Evolutionary conservation across 1,140 invertebrate genomes (phyloP).

Genomic region (Drosophila hydei): DNA sequence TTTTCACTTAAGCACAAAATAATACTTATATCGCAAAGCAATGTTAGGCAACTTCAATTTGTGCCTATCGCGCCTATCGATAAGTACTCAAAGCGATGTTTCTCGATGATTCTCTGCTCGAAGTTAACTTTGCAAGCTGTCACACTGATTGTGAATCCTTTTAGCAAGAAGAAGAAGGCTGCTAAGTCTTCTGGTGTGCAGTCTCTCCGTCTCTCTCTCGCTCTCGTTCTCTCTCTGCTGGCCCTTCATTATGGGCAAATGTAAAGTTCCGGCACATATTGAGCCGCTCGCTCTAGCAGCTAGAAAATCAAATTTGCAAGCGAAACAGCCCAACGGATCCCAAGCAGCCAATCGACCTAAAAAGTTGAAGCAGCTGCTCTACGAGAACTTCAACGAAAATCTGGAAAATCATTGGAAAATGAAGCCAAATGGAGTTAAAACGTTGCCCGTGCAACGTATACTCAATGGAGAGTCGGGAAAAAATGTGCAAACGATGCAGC

Average conservation of each 20-base stretch:
- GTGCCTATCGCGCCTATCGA: not conserved
- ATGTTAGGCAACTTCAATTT: too few species aligned
- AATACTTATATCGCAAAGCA: not conserved
- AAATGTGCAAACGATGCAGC: slow-evolving; percentile 59
- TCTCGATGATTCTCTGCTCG: too few species aligned
- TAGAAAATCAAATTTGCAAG: not conserved
- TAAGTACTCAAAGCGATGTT: not conserved
- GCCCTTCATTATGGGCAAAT: not conserved
- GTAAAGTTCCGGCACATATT: too few species aligned
- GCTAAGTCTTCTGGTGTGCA: too few species aligned
- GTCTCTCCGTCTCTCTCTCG: too few species aligned
- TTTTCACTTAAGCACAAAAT: not conserved
- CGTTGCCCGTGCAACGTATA: slow-evolving; percentile 34
- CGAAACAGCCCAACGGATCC: not conserved
- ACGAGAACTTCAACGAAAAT: too few species aligned
- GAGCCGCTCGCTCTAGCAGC: not conserved
- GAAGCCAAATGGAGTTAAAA: too few species aligned
- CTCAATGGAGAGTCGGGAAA: slow-evolving; percentile 63
- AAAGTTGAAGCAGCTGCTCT: not conserved
- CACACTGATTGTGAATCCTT: not conserved
- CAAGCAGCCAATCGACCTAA: not conserved
- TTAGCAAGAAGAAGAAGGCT: not conserved
- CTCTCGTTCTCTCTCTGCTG: too few species aligned
- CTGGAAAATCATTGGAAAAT: too few species aligned
- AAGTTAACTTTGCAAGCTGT: not conserved